Base-by-base conservation (phyloP, 2,888 invertebrate genomes). In the Chironomus tentans region DNA sequence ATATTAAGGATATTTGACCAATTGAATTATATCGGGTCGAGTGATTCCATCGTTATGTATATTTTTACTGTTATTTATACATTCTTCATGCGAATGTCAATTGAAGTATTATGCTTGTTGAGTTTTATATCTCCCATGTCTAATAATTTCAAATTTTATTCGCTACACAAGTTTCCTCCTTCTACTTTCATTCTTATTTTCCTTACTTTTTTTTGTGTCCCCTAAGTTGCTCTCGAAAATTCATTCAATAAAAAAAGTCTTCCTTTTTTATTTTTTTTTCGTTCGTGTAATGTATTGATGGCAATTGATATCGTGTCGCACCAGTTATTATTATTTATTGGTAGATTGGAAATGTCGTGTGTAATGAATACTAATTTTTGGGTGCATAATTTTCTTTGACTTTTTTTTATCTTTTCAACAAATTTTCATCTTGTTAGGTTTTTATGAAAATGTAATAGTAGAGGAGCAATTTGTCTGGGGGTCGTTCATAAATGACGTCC, bases 1-100 rank as follows among this genome's bases (percentile, higher is more conserved):
- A 76, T 69, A 38, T 65, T 62, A 73, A 73, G 65, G 76, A 76
- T 68, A 68, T 65, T 75, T 65, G 74, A 68, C 62, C 76, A 76
- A 76, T 76, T 76, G 76, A 76, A 76, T 76, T 76, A 76, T 48
- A 76, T 76, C 24, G 68, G 76, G 76, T 76, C 76, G 68, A 76
- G 28, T 76, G 68, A 38, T 18, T 73, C 28, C n/a, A 73, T 73
- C 73, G 73, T 50, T 73, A 50, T 73, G 56, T 22, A 73, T 74
- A 13, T 68, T 73, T 38, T 38, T 15, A 24, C 24, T 50, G 18
- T 50, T 71, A 71, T 47, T 71, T 50, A 56, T 56, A 18, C 15
- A 56, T 56, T 56, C 56, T 18, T 56, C 56, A 65, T 65, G 65
- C 65, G 65, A 65, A 24, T 56, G 56, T 56, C 15, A 62, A 74